phyloP scores from a whole-genome alignment of 2,797 vertebrate genomes.

The Fratercula arctica region DNA sequence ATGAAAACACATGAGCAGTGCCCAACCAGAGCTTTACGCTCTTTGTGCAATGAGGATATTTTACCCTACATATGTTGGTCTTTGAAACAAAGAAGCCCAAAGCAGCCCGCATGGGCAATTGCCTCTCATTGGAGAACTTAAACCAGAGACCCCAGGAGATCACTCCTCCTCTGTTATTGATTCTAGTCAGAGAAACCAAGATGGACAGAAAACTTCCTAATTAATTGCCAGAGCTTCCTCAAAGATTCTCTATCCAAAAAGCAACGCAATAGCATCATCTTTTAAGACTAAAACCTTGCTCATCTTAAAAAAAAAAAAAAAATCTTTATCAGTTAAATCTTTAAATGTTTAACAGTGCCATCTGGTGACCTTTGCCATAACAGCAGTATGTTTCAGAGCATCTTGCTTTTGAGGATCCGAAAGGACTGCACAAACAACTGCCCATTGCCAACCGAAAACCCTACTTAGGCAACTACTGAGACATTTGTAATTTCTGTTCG shows the following conservation, averaged over 20 bases:
- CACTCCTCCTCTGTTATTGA: background rate
- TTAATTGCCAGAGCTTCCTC: background rate
- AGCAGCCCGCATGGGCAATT: background rate
- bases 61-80: background rate
- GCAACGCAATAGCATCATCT: background rate
- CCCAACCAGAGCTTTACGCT: background rate
- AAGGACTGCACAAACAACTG: background rate
- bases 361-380: conserved; percentile 67
- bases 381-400: background rate
- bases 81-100: background rate
- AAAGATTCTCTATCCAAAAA: background rate
- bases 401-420: background rate
- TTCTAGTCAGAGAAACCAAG: background rate
- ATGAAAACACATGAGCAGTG: rapidly evolving
- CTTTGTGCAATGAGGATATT: rapidly evolving
- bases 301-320: background rate
- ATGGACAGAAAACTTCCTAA: background rate
- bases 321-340: conserved; percentile 4
- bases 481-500: rapidly evolving
- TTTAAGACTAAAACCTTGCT: background rate
- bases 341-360: conserved; percentile 63
- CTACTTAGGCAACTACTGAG: rapidly evolving
- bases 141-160: background rate
- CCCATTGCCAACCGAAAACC: rapidly evolving
- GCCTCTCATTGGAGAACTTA: background rate